Base-by-base conservation (phyloP, 1,140 invertebrate species). In the Antheraea pernyi region DNA sequence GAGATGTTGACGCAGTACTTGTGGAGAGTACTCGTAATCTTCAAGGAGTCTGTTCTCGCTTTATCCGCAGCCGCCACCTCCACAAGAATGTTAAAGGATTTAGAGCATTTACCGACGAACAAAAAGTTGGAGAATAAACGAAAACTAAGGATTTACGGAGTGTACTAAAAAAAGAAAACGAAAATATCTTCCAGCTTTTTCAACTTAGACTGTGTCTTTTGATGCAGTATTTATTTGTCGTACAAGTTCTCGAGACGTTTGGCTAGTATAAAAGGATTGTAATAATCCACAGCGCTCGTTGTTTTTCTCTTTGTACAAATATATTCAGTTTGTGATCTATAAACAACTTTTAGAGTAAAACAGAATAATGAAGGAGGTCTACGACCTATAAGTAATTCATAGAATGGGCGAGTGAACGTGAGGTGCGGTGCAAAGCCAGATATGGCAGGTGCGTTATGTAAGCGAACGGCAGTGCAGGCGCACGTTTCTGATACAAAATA, bases 371-470 rank as follows among this genome's bases (percentile, higher is more conserved):
- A 75, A 78, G 81, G 82, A 83, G 88, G 86, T 91, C 89, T 86
- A 88, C 83, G 88, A 91, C 86, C 88, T 88, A 83, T 91, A 88
- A 89, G 88, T 88, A 90, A 91, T 91, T 90, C 87, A 89, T 88
- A 90, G 88, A 88, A 89, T 88, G 86, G 81, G 83, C 85, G 82
- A 88, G 87, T 82, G 85, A 88, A 83, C 86, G 81, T 76, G 83
- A 88, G 85, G 84, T 79, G 82, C 76, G 79, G 80, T 86, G 81
- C 82, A 78, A 83, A 78, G 85, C 86, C 83, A 72, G 86, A 89
- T 90, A 90, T 86, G 88, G 89, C 89, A 91, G 89, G 87, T 91
- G 88, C 79, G 85, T 91, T 89, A 91, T 91, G 87, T 90, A 91
- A 91, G 81, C 84, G 77, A 70, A 67, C 78, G 79, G 82, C 71